phyloP scores from a whole-genome alignment of 2,888 invertebrate genomes.

The Lasioglossum lativentre region DNA sequence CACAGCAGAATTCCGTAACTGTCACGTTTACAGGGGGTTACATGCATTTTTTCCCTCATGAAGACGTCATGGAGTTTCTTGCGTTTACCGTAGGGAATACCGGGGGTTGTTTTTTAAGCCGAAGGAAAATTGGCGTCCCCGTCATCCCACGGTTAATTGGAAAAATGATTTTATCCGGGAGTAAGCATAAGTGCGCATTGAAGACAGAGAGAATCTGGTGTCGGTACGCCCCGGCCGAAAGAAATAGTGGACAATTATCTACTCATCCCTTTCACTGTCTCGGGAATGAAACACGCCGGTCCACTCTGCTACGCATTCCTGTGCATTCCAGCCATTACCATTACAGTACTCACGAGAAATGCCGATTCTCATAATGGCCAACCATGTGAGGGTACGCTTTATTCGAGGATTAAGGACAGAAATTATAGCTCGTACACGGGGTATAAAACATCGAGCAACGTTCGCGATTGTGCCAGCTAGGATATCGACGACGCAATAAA shows the following conservation, averaged over 20 bases:
- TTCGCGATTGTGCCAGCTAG: conserved; percentile 13
- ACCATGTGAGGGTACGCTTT: conserved; percentile 20
- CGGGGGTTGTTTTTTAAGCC: background rate
- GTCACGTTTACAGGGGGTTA: background rate
- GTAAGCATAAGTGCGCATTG: conserved; percentile 18
- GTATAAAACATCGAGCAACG: conserved; percentile 30
- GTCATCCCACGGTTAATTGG: conserved; percentile 53
- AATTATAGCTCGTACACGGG: conserved; percentile 44
- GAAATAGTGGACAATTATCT: conserved; percentile 68
- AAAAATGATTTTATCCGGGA: conserved; percentile 62
- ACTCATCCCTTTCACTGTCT: conserved; percentile 57
- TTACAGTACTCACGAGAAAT: conserved; percentile 42
- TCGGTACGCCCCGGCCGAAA: conserved; percentile 32
- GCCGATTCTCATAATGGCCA: conserved; percentile 51
- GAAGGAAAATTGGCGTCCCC: background rate
- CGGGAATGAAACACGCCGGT: conserved; percentile 56
- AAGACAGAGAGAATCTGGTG: conserved; percentile 35
- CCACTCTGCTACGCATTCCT: conserved; percentile 58
- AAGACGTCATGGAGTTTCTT: conserved; percentile 1
- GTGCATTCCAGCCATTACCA: conserved; percentile 53
- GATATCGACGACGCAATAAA: conserved; percentile 17
- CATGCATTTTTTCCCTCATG: background rate
- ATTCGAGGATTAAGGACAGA: conserved; percentile 54
- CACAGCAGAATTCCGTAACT: background rate
- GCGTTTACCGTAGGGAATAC: background rate